Conservation (phyloP, 2,113 vertebrate genomes). For the Psittacula cyanocephala region DNA sequence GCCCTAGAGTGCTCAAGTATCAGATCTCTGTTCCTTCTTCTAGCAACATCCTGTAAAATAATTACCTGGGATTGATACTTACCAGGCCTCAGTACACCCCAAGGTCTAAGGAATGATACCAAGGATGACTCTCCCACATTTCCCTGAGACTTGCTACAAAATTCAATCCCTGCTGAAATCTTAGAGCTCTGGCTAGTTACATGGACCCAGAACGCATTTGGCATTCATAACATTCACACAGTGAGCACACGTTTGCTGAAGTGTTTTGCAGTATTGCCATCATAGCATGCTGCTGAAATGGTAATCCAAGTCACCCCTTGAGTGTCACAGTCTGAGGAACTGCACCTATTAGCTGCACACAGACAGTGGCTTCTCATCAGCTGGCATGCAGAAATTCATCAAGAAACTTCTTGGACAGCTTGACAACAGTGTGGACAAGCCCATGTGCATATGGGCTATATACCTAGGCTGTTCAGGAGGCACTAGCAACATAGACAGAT, state of each 20-base stretch:
- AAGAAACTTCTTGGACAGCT: neutral
- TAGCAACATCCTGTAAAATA: neutral
- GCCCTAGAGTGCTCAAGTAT: neutral
- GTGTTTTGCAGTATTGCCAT: neutral
- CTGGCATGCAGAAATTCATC: neutral
- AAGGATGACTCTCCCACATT: neutral
- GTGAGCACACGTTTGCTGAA: neutral
- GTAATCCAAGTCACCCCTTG: neutral
- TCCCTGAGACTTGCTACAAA: neutral
- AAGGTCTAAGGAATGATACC: neutral
- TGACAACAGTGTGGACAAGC: neutral
- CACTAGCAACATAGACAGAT: neutral
- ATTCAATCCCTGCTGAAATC: neutral
- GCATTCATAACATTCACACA: neutral
- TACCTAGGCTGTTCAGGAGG: neutral
- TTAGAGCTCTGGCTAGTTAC: neutral
- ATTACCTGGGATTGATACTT: neutral
- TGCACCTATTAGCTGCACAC: neutral
- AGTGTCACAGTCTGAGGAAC: neutral
- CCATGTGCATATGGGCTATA: fast-evolving
- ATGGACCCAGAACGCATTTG: neutral
- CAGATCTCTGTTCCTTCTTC: neutral
- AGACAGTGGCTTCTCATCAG: neutral
- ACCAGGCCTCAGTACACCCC: neutral
- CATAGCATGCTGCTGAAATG: neutral